Conservation (phyloP, 2,797 vertebrate species). For the Tragelaphus eurycerus region DNA sequence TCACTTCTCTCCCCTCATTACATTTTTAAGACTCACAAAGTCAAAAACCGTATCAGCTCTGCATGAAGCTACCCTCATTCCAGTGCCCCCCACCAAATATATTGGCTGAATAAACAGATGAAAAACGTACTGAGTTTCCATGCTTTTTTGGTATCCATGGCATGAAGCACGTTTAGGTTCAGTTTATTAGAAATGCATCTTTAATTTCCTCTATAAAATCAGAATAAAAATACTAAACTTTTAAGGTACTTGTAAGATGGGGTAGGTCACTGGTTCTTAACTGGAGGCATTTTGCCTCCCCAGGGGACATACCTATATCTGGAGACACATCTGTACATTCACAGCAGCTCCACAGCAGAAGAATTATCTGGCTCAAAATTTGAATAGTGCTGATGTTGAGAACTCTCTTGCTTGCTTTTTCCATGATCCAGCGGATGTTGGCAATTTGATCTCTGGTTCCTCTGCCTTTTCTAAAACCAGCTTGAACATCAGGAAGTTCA, state of each 20-base stretch:
- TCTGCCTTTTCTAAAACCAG: too few relatives aligned
- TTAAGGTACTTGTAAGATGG: neutral
- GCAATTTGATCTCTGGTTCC: too few relatives aligned
- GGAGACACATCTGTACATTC: neutral
- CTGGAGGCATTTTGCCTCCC: neutral
- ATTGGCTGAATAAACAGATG: neutral
- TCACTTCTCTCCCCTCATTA: neutral
- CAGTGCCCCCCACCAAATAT: neutral
- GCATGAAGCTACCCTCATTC: neutral
- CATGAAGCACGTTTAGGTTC: neutral
- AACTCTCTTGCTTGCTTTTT: too few relatives aligned
- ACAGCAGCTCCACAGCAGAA: rapidly evolving
- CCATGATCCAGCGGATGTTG: too few relatives aligned
- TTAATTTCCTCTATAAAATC: neutral
- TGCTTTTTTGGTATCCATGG: neutral
- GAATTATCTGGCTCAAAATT: neutral
- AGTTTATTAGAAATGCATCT: neutral
- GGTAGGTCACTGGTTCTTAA: neutral
- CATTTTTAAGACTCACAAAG: neutral
- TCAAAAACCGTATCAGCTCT: neutral
- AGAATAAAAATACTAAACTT: neutral
- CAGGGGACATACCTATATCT: rapidly evolving
- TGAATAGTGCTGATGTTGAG: neutral
- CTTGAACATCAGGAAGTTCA: too few relatives aligned
- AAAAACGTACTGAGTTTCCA: neutral